phyloP scores from a whole-genome alignment of 2,888 invertebrate species.

The Nomada lathburiana region DNA sequence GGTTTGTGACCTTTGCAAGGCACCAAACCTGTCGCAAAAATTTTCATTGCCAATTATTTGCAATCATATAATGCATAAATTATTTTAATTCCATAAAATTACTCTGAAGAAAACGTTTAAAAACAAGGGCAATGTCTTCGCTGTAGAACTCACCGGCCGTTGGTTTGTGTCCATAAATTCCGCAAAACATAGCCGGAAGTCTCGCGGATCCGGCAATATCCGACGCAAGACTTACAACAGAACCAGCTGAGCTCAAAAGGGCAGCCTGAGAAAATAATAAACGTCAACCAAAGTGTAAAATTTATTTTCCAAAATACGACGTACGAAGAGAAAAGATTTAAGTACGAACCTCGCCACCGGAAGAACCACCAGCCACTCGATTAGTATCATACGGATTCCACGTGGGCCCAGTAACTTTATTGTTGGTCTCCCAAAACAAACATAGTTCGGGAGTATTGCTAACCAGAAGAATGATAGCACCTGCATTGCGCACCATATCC shows the following conservation, averaged over 20 bases:
- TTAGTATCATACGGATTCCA: constrained; percentile 93
- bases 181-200: constrained; percentile 95
- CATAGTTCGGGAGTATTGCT: constrained; percentile 96
- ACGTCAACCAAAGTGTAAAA: too few species aligned
- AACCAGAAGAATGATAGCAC: constrained; percentile 92
- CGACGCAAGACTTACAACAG: constrained; percentile 93
- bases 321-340: too few species aligned
- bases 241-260: constrained; percentile 91
- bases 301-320: not conserved
- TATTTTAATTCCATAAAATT: not conserved
- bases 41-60: not conserved
- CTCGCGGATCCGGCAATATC: constrained; percentile 96
- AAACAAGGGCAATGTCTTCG: too few species aligned
- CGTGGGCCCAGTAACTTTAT: constrained; percentile 91
- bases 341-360: constrained; percentile 91
- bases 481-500: constrained; percentile 87
- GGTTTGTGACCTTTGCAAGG: constrained; percentile 90
- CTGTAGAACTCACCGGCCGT: constrained; percentile 86
- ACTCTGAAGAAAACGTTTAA: too few species aligned
- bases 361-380: constrained; percentile 93
- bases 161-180: constrained; percentile 97
- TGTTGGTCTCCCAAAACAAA: constrained; percentile 94
- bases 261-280: constrained; percentile 86
- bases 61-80: not conserved
- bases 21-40: constrained; percentile 84